These are phyloP conservation scores for Peromyscus californicus DNA, from an alignment of 2,113 vertebrate species.

Conservation along the genomic window DNA sequence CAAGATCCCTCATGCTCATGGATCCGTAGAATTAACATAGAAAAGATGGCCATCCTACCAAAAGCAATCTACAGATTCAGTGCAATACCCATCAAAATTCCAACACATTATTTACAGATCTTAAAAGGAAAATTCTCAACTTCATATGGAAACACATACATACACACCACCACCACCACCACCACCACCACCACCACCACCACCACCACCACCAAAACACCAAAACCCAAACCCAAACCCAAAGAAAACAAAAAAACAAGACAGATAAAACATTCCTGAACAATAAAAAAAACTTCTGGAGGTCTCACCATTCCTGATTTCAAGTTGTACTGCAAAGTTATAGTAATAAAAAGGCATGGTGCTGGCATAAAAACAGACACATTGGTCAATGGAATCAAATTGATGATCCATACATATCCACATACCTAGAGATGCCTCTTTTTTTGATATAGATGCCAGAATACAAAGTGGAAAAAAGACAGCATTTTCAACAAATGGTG, in stretches of 20 bases:
- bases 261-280: not conserved
- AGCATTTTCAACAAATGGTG: not conserved
- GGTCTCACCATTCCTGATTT: not conserved
- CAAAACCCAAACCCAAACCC: too few species aligned
- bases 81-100: too few species aligned
- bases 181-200: too few species aligned
- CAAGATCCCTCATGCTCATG: not conserved
- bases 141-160: not conserved
- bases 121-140: not conserved
- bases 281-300: not conserved
- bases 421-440: not conserved
- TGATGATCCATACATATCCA: not conserved
- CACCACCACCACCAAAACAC: too few species aligned
- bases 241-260: not conserved
- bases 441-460: not conserved
- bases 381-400: not conserved
- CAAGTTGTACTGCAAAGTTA: not conserved
- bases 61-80: too few species aligned
- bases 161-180: too few species aligned
- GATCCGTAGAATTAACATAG: too few species aligned
- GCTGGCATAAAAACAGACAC: not conserved
- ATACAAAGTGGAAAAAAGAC: not conserved
- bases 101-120: too few species aligned
- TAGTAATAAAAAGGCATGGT: not conserved
- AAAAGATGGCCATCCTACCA: too few species aligned